phyloP scores from a whole-genome alignment of 2,797 vertebrate species.

The Mionectes olivaceus region DNA sequence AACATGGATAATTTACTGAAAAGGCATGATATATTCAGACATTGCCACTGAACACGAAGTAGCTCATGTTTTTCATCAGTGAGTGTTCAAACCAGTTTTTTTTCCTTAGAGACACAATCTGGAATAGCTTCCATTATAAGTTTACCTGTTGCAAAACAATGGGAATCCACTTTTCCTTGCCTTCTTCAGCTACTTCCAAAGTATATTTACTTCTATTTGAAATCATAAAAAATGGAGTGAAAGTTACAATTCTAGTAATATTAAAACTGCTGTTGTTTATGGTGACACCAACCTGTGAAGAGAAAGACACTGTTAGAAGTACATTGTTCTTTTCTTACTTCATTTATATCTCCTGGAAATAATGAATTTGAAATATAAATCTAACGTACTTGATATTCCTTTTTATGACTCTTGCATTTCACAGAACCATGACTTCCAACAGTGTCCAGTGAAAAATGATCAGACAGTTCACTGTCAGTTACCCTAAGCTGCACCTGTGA shows the following conservation, averaged over 20 bases:
- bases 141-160: conserved; percentile 88
- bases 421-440: conserved; percentile 95
- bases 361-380: neutral
- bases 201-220: conserved; percentile 91
- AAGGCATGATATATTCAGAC: neutral
- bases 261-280: conserved; percentile 95
- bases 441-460: conserved; percentile 95
- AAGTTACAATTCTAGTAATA: conserved; percentile 94
- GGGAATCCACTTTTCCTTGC: conserved; percentile 86
- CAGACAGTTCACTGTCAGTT: conserved; percentile 94
- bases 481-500: conserved; percentile 94
- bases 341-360: neutral
- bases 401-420: conserved; percentile 91
- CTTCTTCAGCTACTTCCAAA: conserved; percentile 88
- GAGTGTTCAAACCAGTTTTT: neutral
- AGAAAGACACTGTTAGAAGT: conserved; percentile 1
- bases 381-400: conserved; percentile 91
- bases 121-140: neutral
- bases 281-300: conserved; percentile 90
- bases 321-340: neutral
- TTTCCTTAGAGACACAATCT: neutral
- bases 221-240: conserved; percentile 94
- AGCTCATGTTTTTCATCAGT: neutral
- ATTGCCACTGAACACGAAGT: rapidly evolving
- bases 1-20: neutral